Conservation (phyloP, 2,797 vertebrate species). For the Chaetodon trifasciatus region DNA sequence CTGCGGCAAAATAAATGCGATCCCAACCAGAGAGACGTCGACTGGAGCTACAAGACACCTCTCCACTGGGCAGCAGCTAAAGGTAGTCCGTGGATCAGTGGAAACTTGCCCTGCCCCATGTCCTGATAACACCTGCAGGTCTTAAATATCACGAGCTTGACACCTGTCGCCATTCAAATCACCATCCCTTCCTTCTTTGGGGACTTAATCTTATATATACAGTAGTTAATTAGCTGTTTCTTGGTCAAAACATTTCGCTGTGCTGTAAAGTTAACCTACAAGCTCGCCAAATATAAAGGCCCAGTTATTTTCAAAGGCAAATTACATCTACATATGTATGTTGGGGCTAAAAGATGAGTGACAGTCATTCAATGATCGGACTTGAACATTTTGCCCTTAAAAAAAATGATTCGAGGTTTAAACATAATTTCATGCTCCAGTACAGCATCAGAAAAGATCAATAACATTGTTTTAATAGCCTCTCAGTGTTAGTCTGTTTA, state of each 20-base stretch:
- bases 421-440: neutral
- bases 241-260: no score
- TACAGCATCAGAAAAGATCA: neutral
- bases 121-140: neutral
- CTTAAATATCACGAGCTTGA: neutral
- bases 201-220: neutral
- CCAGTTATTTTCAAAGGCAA: neutral
- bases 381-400: no score
- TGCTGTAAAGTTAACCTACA: neutral
- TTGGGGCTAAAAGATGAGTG: neutral
- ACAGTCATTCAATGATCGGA: neutral
- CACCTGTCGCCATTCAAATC: neutral
- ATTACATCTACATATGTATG: neutral
- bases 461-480: no score
- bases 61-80: slow-evolving; percentile 93
- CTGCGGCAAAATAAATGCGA: slow-evolving; percentile 84
- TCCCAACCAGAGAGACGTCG: slow-evolving; percentile 89
- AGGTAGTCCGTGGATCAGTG: slow-evolving; percentile 74
- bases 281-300: neutral
- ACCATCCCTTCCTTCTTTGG: neutral
- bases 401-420: no score
- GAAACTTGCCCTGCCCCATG: accelerated
- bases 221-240: neutral
- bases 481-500: neutral
- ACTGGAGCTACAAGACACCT: slow-evolving; percentile 91